These are phyloP conservation scores for Diplogasteroides magnus DNA, from an alignment of 1,140 invertebrate species.

Conservation along the genomic window DNA sequence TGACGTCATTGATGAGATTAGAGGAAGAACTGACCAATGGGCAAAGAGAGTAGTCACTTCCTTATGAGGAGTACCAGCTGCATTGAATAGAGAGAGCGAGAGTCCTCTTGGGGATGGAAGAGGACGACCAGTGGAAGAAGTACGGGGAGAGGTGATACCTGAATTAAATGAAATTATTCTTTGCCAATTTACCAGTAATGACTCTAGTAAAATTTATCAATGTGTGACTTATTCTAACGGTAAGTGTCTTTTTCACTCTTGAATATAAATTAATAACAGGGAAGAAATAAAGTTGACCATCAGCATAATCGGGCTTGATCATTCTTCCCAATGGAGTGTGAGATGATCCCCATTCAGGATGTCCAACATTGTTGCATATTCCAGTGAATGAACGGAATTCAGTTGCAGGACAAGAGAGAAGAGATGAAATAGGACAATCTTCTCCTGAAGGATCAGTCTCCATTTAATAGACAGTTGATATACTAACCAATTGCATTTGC, in stretches of 20 bases:
- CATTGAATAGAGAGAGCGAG: constrained; percentile 27
- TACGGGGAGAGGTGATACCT: constrained; percentile 23
- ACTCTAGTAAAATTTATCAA: neutral
- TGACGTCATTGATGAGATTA: neutral
- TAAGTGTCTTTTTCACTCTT: constrained; percentile 4
- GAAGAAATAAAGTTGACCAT: constrained; percentile 66
- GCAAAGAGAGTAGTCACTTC: constrained; percentile 32
- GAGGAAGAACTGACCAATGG: constrained; percentile 23
- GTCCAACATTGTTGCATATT: constrained; percentile 82
- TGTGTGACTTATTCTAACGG: neutral
- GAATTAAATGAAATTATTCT: neutral
- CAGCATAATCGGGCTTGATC: constrained; percentile 72
- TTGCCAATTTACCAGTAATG: neutral
- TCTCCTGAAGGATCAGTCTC: constrained; percentile 9
- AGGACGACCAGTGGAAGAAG: constrained; percentile 15
- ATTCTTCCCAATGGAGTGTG: constrained; percentile 71
- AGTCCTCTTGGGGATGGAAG: constrained; percentile 27
- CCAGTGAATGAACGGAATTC: constrained; percentile 71
- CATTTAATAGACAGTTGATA: neutral
- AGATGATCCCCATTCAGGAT: constrained; percentile 75
- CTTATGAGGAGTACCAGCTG: constrained; percentile 19
- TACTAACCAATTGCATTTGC: neutral
- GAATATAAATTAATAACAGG: constrained; percentile 35
- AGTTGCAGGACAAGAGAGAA: constrained; percentile 40
- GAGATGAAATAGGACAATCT: constrained; percentile 17